These are phyloP conservation scores for Eurystomus gularis DNA, from an alignment of 2,113 vertebrate genomes.

Conservation along the genomic window DNA sequence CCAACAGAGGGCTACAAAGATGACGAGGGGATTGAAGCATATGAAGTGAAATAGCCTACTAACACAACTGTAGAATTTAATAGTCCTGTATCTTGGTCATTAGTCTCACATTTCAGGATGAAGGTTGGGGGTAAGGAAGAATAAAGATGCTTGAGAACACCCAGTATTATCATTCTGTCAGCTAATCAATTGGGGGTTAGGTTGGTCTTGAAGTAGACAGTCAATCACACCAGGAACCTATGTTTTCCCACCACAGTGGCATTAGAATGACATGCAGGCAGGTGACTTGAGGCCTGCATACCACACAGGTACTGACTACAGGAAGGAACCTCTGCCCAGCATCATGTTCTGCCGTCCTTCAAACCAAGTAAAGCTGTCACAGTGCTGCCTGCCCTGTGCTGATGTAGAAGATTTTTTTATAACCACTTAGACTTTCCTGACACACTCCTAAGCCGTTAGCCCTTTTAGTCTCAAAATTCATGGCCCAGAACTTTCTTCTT, in stretches of 20 bases:
- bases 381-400: neutral
- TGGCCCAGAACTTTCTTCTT: neutral
- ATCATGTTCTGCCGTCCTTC: neutral
- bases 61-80: neutral
- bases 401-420: neutral
- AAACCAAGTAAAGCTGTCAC: neutral
- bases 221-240: neutral
- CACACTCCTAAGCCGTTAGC: neutral
- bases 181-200: neutral
- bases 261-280: neutral
- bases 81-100: neutral
- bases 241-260: neutral
- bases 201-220: neutral
- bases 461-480: neutral
- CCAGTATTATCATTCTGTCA: neutral
- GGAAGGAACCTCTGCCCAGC: neutral
- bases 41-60: neutral
- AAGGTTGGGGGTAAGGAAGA: neutral
- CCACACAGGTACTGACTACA: neutral
- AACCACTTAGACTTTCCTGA: neutral
- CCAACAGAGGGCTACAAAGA: too few relatives aligned
- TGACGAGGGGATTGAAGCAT: too few relatives aligned
- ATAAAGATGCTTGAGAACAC: neutral
- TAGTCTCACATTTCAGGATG: neutral
- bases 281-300: neutral